Conservation (phyloP, 2,797 vertebrate genomes). For the Fratercula arctica region DNA sequence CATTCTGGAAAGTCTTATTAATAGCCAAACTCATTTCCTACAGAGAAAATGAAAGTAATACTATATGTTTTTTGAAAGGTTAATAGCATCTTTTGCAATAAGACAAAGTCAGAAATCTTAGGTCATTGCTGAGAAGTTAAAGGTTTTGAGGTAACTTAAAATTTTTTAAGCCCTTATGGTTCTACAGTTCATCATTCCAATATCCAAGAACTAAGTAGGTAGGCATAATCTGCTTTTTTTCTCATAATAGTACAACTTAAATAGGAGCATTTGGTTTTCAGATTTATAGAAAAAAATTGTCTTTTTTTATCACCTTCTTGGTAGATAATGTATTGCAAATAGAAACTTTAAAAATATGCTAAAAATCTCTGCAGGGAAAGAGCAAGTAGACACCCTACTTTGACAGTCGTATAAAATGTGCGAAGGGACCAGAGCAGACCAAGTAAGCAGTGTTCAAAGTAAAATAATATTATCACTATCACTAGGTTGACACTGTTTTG, state of each 20-base stretch:
- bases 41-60: background rate
- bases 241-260: background rate
- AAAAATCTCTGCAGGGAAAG: background rate
- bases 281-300: background rate
- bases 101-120: background rate
- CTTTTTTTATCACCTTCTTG: background rate
- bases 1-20: background rate
- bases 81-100: background rate
- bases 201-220: background rate
- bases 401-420: background rate
- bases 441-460: background rate
- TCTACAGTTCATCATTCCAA: background rate
- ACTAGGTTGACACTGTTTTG: background rate
- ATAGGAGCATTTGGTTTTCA: background rate
- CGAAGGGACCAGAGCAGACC: background rate
- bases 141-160: background rate
- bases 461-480: background rate
- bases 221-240: background rate
- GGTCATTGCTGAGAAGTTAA: background rate
- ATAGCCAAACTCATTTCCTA: background rate
- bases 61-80: background rate
- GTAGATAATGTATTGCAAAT: background rate
- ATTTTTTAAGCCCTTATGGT: background rate
- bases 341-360: background rate
- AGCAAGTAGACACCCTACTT: background rate